Evolutionary conservation across 23 tunicate genomes (phyloP).

Genomic region (Phallusia fumigata): DNA sequence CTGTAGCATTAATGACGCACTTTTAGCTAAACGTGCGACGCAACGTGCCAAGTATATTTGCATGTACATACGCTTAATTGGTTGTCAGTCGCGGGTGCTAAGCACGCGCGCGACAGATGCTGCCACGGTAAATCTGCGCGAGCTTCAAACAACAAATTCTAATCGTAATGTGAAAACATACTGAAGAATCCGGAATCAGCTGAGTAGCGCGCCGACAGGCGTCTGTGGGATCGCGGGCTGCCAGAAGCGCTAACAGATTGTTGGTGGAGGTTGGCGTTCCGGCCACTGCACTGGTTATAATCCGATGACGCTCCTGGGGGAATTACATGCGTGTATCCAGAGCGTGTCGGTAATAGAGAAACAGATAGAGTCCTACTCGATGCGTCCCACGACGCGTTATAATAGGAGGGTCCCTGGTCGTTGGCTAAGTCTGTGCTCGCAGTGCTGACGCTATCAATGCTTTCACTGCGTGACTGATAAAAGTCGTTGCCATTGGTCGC

Average conservation of each 20-base stretch:
- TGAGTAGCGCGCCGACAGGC: slow-evolving; percentile 37
- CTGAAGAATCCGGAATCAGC: slow-evolving; percentile 64
- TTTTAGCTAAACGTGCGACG: background rate
- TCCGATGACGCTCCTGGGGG: background rate
- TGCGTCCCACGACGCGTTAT: slow-evolving; percentile 23
- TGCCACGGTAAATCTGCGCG: background rate
- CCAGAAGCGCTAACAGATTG: background rate
- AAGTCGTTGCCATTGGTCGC: background rate
- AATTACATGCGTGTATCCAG: background rate
- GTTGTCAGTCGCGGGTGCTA: background rate
- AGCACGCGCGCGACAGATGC: slow-evolving; percentile 9
- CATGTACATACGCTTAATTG: slow-evolving; percentile 13
- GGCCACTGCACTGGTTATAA: background rate
- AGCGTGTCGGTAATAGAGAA: background rate
- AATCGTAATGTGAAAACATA: slow-evolving; percentile 19
- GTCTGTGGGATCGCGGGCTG: slow-evolving; percentile 25
- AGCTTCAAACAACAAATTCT: slow-evolving; percentile 6
- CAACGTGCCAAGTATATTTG: slow-evolving; percentile 13
- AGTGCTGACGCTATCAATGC: background rate
- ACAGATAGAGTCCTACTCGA: background rate
- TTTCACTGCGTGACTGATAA: background rate
- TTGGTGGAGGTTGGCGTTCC: background rate
- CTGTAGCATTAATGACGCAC: background rate
- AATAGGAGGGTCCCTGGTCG: background rate
- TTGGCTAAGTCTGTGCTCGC: background rate